Evolutionary conservation across 2,113 vertebrate species (phyloP), one percentile per base, ranked within the genome.

Genomic region (Atrichornis clamosus): DNA sequence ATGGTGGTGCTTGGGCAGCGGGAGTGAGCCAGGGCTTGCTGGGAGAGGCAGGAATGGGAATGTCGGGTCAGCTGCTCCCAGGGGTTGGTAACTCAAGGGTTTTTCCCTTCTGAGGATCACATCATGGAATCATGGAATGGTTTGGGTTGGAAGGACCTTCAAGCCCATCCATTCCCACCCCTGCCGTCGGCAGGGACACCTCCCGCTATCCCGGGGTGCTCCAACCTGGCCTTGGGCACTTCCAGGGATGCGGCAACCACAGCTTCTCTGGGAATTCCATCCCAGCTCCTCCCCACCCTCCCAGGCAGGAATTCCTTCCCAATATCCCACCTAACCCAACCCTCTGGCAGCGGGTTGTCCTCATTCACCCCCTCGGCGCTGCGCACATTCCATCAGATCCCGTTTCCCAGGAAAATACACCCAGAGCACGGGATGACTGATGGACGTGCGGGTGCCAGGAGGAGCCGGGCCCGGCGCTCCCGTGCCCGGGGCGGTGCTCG

Each of bases 261-360:
- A 26, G 52, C 23, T 73, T n/a, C 39, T 21, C 41, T 7, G 32
- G 12, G 39, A 41, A 56, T n/a, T 18, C 23, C 17, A 33, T n/a
- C 39, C 39, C 52, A 44, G 70, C 30, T 30, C 16, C 50, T 56
- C 32, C 30, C 12, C 39, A 1, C 69, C 56, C 41, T 65, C 41
- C 5, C 30, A 7, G 9, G 70, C 1, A 8, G 33, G 22, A 49
- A 68, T 52, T 33, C 37, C 33, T 9, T 16, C 72, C 35, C 50
- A 4, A 2, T 23, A 15, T 23, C 59, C 35, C 2, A 8, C 1
- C 27, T 2, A 5, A 1, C 21, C 13, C 58, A 3, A 13, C 37
- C 67, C 53, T 9, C 3, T 7, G 39, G 6, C 79, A 3, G 49
- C 39, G 19, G 33, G 11, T 27, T 28, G 26, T 30, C 42, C 41